Evolutionary conservation across 2,888 invertebrate species (phyloP), one percentile per base, ranked within the genome.

Genomic region (Platycnemis pennipes): DNA sequence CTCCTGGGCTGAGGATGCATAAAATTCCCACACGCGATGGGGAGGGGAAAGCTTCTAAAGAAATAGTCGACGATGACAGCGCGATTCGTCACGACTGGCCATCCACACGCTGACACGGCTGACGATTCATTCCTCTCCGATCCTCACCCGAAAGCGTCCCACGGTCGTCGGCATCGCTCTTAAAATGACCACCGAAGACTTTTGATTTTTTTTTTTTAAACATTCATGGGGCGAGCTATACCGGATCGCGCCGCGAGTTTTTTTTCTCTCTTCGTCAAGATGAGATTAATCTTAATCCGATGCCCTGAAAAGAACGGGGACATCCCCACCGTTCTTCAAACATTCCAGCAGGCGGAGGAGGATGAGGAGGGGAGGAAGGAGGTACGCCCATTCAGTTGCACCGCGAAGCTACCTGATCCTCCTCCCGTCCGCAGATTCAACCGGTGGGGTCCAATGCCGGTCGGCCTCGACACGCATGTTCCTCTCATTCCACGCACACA

Each of bases 261-360:
- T n/a, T 63, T n/a, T 63, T 26, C 26, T 63, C 63, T n/a, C n/a
- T 63, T 63, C 63, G n/a, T 26, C 63, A n/a, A 63, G 63, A 63
- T 63, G 63, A 63, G 63, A 63, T 63, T 63, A 63, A 63, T 63
- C 63, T 63, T 63, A 63, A 63, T 63, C 63, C 63, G 22, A 26
- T 63, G 63, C 63, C 26, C 63, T n/a, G 63, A 63, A 63, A 26
- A n/a, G 19, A 63, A 63, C 63, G 26, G 63, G 63, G 63, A 63
- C 63, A 5, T 63, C 63, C 63, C 63, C 63, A 26, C 63, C 63
- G n/a, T 26, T 63, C n/a, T 7, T 22, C 63, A n/a, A 13, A n/a
- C 63, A 63, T 63, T 63, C 63, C 63, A 26, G 63, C 63, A 63
- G 22, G 11, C 49, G 49, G 13, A 49, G 63, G n/a, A 63, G 19